Evolutionary conservation across 2,113 vertebrate species (phyloP).

Genomic region (Heliornis fulica): DNA sequence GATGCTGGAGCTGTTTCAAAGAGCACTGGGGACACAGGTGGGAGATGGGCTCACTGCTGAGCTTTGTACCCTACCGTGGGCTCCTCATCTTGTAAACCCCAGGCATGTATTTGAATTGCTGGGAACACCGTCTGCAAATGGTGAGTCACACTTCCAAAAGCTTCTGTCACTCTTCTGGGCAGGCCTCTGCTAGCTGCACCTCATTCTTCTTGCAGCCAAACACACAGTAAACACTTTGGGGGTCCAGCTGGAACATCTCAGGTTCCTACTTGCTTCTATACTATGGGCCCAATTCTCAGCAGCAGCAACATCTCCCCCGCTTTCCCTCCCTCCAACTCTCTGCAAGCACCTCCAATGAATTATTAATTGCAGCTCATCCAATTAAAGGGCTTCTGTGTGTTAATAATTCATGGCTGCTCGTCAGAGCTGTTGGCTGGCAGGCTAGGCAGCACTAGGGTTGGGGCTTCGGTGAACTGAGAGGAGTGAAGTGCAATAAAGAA

Average conservation of each 20-base stretch:
- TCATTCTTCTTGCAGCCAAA: neutral
- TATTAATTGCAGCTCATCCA: conserved; percentile 65
- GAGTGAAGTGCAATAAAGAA: conserved; percentile 56
- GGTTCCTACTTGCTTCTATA: neutral
- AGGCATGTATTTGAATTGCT: neutral
- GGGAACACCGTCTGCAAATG: neutral
- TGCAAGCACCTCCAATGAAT: conserved; percentile 35
- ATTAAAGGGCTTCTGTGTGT: conserved; percentile 46
- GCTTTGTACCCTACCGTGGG: neutral
- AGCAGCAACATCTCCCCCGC: neutral
- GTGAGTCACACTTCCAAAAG: neutral
- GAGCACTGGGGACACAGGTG: neutral
- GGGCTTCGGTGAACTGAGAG: conserved; percentile 11
- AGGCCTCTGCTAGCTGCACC: neutral
- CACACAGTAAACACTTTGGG: neutral
- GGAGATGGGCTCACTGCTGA: neutral
- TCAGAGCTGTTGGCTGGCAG: conserved; percentile 39
- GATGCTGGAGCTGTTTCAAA: neutral
- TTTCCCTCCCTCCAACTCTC: neutral
- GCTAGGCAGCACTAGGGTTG: neutral
- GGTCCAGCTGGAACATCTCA: neutral
- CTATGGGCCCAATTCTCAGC: neutral
- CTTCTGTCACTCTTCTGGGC: neutral
- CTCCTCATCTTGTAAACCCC: neutral
- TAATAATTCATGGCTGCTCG: conserved; percentile 55